phyloP scores from a whole-genome alignment of 2,797 vertebrate genomes.

The Pygocentrus nattereri region DNA sequence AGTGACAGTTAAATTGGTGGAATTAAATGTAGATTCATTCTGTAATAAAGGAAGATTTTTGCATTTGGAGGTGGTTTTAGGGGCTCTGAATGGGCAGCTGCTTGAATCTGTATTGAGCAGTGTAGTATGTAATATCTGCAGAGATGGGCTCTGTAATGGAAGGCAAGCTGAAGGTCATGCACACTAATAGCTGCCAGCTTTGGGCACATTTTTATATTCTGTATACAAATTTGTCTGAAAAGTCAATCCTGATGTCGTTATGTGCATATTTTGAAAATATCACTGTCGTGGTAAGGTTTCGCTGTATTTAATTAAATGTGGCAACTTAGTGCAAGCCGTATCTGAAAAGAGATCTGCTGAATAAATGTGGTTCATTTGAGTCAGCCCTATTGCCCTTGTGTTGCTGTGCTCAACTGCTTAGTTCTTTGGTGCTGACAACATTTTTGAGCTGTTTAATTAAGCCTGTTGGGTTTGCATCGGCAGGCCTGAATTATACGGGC shows the following conservation, averaged over 20 bases:
- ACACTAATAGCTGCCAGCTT: not conserved
- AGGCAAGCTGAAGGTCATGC: constrained; percentile 9
- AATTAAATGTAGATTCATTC: not conserved
- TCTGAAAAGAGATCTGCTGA: not conserved
- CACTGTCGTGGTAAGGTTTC: not conserved
- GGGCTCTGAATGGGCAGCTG: not conserved
- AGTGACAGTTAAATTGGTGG: not conserved
- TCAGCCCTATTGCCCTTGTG: not conserved
- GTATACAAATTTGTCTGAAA: not conserved
- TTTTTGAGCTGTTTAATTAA: constrained; percentile 81
- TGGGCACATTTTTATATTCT: not conserved
- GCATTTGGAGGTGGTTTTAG: not conserved
- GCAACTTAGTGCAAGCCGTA: not conserved
- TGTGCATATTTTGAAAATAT: not conserved
- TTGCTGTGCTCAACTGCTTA: constrained; percentile 56
- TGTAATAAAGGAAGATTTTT: not conserved
- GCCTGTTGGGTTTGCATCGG: constrained; percentile 80
- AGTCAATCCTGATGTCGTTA: not conserved
- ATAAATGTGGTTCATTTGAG: constrained; percentile 27
- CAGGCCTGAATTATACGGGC: constrained; percentile 73
- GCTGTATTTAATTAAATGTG: not conserved
- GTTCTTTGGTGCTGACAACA: constrained; percentile 64
- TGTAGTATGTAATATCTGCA: not conserved
- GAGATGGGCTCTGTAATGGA: constrained; percentile 7
- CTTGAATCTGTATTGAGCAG: not conserved